Base-by-base conservation (phyloP, 2,888 invertebrate genomes). In the Macrosoma leucophasiata region DNA sequence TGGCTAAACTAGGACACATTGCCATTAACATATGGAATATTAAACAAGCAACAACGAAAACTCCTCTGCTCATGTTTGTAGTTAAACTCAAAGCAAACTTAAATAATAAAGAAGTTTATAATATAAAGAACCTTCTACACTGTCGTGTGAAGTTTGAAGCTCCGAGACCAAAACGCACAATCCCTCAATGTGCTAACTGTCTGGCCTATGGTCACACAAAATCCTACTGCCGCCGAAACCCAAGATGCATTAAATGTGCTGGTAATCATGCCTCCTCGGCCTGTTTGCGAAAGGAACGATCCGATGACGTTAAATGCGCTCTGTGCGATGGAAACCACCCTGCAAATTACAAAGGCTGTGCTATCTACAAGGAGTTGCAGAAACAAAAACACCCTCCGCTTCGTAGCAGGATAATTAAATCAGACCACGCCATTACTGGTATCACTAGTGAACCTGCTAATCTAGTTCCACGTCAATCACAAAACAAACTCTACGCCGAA, bases 21-120 rank as follows among this genome's bases (percentile, higher is more conserved):
- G 28, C 20, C 3, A 39, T 13, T 11, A 46, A 46, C 13, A 29
- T 43, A 13, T 46, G 46, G 43, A 43, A 46, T 10, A 38, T 42
- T 6, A 30, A 39, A 27, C 18, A 41, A 25, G 15, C 13, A 9
- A 32, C n/a, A 32, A 42, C 39, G 11, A 41, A 39, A 34, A 18
- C 25, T 19, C 28, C 37, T 1, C 22, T 45, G 11, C 33, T 35
- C 17, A 44, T 44, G 34, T 45, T 41, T 20, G 10, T 35, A 6
- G 26, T 45, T 1, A 39, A 42, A 13, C 13, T 45, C 1, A 3
- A 27, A n/a, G 35, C 33, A 13, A 19, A 19, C n/a, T 3, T 7
- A 1, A 41, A 39, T 15, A 41, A 44, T 9, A 42, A 42, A 11
- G 18, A 27, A 8, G 34, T 46, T 3, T 46, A 9, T 1, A 12